Evolutionary conservation across 2,113 vertebrate genomes (phyloP).

Genomic region (Tylochromis polylepis): DNA sequence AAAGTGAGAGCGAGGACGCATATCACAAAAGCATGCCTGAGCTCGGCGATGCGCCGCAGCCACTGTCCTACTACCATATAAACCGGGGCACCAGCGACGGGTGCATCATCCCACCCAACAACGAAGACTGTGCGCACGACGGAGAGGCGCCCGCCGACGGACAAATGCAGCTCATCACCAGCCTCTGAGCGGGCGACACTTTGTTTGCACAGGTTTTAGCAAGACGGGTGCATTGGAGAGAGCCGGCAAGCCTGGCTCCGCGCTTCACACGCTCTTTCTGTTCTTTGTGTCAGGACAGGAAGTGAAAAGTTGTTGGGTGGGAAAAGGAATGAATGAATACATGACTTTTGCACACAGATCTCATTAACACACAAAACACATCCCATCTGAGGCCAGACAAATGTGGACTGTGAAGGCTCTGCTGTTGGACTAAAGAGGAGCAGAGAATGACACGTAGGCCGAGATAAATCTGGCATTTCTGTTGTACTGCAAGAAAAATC

Average conservation of each 20-base stretch:
- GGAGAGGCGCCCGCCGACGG: conserved; percentile 85
- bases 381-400: conserved; percentile 81
- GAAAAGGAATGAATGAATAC: conserved; percentile 41
- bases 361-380: conserved; percentile 57
- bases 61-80: conserved; percentile 95
- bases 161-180: conserved; percentile 99
- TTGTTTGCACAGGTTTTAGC: conserved; percentile 54
- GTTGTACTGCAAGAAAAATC: conserved; percentile 47
- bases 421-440: conserved; percentile 57
- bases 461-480: conserved; percentile 72
- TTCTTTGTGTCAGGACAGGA: conserved; percentile 57
- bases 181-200: conserved; percentile 81
- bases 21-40: conserved; percentile 98
- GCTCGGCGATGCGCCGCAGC: conserved; percentile 85
- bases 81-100: conserved; percentile 92
- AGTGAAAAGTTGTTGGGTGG: conserved; percentile 48
- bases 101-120: conserved; percentile 85
- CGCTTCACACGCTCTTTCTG: conserved; percentile 46
- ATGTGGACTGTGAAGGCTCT: conserved; percentile 81
- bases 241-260: conserved; percentile 29
- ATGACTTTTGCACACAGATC: conserved; percentile 64
- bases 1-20: conserved; percentile 85
- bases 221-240: conserved; percentile 20
- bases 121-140: conserved; percentile 83
- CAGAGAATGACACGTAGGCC: conserved; percentile 46